phyloP scores from a whole-genome alignment of 2,888 invertebrate genomes.

The Eilema depressum region DNA sequence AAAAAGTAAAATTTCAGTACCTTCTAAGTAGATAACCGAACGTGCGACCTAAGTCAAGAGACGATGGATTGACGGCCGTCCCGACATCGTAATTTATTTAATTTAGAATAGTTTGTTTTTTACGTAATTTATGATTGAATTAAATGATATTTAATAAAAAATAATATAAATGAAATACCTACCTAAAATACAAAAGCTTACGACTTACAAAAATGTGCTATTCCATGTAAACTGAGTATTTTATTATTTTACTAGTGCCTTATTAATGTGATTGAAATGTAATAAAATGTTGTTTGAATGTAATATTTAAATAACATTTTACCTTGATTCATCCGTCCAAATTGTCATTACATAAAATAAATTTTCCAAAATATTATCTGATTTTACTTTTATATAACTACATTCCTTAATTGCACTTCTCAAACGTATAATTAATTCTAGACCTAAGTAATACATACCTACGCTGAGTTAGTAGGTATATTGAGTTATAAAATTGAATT shows the following conservation, averaged over 20 bases:
- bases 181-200: constrained; percentile 72
- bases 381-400: constrained; percentile 23
- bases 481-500: too few species aligned
- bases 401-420: background rate
- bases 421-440: background rate
- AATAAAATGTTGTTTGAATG: constrained; percentile 65
- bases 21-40: constrained; percentile 86
- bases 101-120: constrained; percentile 80
- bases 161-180: constrained; percentile 74
- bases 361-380: constrained; percentile 61
- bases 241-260: constrained; percentile 74
- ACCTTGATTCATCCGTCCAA: constrained; percentile 72
- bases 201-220: constrained; percentile 69
- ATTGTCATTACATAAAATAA: constrained; percentile 82
- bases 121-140: constrained; percentile 82
- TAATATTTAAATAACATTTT: constrained; percentile 49
- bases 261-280: constrained; percentile 65
- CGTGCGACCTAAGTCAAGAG: constrained; percentile 86
- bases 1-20: constrained; percentile 83
- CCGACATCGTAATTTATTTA: constrained; percentile 87
- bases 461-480: too few species aligned
- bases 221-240: constrained; percentile 70
- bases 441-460: background rate
- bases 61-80: constrained; percentile 86
- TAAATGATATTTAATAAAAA: constrained; percentile 79